Evolutionary conservation across 1,140 invertebrate species (phyloP).

Genomic region (Sitophilus oryzae): DNA sequence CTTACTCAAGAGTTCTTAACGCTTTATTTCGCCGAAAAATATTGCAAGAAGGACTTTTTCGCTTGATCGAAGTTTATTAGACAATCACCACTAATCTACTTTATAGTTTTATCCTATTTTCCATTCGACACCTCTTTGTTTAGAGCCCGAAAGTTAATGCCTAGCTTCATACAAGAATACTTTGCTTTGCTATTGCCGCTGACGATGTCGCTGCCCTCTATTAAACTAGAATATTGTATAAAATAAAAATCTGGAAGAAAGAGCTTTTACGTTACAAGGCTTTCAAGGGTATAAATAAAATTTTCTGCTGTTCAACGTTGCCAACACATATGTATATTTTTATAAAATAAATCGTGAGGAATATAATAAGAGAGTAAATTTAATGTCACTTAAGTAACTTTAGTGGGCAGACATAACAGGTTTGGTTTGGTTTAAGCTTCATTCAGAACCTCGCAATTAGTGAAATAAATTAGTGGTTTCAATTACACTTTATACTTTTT

Average conservation of each 20-base stretch:
- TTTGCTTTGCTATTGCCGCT: no score
- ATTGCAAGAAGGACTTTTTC: neutral
- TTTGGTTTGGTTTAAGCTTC: no score
- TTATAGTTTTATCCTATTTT: neutral
- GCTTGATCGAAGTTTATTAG: neutral
- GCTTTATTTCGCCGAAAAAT: neutral
- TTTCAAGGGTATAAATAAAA: conserved; percentile 7
- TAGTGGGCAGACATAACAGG: no score
- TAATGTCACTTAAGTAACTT: no score
- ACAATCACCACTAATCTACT: neutral
- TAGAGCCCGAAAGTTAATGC: neutral
- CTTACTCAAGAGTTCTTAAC: no score
- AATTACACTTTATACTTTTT: no score
- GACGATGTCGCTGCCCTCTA: neutral
- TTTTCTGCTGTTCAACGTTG: conserved; percentile 5
- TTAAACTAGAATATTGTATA: conserved; percentile 4
- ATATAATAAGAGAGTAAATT: no score
- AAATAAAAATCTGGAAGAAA: conserved; percentile 1
- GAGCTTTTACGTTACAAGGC: conserved; percentile 11
- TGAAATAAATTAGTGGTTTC: no score
- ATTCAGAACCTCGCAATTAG: no score
- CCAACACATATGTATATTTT: no score
- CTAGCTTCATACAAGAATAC: neutral
- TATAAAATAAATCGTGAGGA: no score
- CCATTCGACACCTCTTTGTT: conserved; percentile 2